A percentile compares a stretch with the other conserved stretches of the same genome.
These are phyloP conservation scores for Aix galericulata DNA, from an alignment of 2,113 vertebrate species.

Conservation along the genomic window DNA sequence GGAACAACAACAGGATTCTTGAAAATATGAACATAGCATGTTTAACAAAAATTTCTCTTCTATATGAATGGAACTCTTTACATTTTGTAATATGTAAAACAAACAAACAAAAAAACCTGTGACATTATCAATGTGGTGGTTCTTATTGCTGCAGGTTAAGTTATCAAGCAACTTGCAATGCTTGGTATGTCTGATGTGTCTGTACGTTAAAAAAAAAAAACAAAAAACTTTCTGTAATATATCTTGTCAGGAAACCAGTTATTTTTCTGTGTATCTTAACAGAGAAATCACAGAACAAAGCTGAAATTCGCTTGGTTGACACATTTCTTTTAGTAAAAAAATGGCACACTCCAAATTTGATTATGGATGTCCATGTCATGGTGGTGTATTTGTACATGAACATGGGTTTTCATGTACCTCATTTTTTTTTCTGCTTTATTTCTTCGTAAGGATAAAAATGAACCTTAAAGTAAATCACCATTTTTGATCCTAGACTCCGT, in stretches of 20 bases:
- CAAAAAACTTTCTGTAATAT: not conserved
- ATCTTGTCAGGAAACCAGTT: not conserved
- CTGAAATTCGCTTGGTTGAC: not conserved
- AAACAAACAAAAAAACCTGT: not conserved
- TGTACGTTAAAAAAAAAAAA: not conserved
- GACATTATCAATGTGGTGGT: not conserved
- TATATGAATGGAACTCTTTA: not conserved
- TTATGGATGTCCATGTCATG: not conserved
- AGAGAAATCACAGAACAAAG: not conserved
- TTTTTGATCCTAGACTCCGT: not conserved
- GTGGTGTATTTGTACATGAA: not conserved
- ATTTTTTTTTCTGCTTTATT: not conserved
- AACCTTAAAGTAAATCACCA: not conserved
- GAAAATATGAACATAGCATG: not conserved
- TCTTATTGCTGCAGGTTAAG: constrained; percentile 14
- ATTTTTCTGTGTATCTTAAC: not conserved
- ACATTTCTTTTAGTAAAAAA: not conserved
- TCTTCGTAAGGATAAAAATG: not conserved
- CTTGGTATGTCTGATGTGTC: not conserved
- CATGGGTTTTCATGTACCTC: not conserved
- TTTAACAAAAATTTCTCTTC: not conserved
- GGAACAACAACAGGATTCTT: not conserved
- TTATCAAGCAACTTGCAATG: not conserved
- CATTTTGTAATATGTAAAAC: not conserved
- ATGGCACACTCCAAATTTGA: not conserved